These are phyloP conservation scores for Pseudoatta argentina DNA, from an alignment of 1,140 invertebrate species.

Conservation along the genomic window DNA sequence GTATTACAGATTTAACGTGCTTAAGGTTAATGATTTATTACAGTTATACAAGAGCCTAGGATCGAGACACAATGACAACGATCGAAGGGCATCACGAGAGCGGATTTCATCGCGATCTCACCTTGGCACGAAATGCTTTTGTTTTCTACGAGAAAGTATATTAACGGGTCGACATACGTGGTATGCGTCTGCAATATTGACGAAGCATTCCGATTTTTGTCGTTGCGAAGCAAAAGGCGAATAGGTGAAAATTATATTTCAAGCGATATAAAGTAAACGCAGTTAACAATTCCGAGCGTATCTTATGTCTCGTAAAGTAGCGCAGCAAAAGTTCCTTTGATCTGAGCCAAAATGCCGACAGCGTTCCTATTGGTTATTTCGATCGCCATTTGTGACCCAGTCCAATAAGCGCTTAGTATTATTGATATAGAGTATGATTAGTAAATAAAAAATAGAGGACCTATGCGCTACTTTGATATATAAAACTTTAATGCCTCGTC, in stretches of 20 bases:
- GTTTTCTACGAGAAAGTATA: slow-evolving; percentile 74
- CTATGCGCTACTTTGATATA: no score
- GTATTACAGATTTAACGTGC: not conserved
- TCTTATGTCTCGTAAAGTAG: not conserved
- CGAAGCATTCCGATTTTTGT: slow-evolving; percentile 13
- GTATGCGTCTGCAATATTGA: slow-evolving; percentile 1
- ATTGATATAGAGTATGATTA: no score
- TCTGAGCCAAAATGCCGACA: no score
- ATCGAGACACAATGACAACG: slow-evolving; percentile 10
- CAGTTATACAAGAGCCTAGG: not conserved
- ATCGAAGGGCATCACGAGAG: slow-evolving; percentile 64
- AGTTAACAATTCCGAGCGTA: not conserved
- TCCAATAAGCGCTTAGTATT: no score
- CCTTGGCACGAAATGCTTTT: slow-evolving; percentile 75
- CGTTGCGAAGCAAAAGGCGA: slow-evolving; percentile 13
- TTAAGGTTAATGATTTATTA: slow-evolving; percentile 9
- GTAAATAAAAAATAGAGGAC: no score
- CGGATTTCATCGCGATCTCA: slow-evolving; percentile 67
- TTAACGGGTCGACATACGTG: not conserved
- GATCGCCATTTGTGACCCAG: no score
- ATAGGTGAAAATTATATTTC: not conserved
- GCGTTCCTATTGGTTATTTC: no score
- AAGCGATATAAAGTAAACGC: not conserved
- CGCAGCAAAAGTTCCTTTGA: no score
- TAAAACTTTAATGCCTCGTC: no score